Evolutionary conservation across 2,797 vertebrate species (phyloP).

Genomic region (Denticeps clupeoides): DNA sequence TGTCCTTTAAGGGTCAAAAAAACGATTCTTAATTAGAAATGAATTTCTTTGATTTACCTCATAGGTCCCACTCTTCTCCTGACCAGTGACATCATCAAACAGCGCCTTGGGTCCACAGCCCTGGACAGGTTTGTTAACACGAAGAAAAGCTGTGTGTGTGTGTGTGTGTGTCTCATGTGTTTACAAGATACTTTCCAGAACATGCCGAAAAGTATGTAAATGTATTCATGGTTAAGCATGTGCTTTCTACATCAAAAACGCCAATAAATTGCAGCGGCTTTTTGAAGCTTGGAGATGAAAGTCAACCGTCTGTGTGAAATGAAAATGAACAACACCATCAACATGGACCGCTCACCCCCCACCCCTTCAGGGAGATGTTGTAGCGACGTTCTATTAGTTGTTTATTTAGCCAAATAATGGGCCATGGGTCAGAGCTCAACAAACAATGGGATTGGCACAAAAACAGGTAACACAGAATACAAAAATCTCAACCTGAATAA

Average conservation of each 20-base stretch:
- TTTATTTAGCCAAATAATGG: too few relatives aligned
- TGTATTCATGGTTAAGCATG: neutral
- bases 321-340: conserved; percentile 10
- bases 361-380: too few relatives aligned
- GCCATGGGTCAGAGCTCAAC: too few relatives aligned
- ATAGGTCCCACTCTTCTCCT: conserved; percentile 81
- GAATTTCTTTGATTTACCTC: neutral
- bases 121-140: conserved; percentile 70
- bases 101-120: conserved; percentile 77
- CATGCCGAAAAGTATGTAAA: conserved; percentile 9
- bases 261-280: conserved; percentile 11
- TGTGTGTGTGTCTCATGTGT: neutral
- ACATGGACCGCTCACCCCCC: neutral
- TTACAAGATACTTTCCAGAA: neutral
- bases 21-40: too few relatives aligned
- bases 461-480: too few relatives aligned
- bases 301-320: conserved; percentile 12
- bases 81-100: conserved; percentile 85
- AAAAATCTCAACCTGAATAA: too few relatives aligned
- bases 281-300: conserved; percentile 20
- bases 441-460: too few relatives aligned
- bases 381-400: too few relatives aligned
- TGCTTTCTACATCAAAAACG: conserved; percentile 5
- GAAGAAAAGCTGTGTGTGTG: neutral
- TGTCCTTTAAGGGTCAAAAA: neutral